Percentiles rank a stretch among this genome's conserved stretches.
These are phyloP conservation scores for Torymus texanus DNA, from an alignment of 2,888 invertebrate species.

Conservation along the genomic window DNA sequence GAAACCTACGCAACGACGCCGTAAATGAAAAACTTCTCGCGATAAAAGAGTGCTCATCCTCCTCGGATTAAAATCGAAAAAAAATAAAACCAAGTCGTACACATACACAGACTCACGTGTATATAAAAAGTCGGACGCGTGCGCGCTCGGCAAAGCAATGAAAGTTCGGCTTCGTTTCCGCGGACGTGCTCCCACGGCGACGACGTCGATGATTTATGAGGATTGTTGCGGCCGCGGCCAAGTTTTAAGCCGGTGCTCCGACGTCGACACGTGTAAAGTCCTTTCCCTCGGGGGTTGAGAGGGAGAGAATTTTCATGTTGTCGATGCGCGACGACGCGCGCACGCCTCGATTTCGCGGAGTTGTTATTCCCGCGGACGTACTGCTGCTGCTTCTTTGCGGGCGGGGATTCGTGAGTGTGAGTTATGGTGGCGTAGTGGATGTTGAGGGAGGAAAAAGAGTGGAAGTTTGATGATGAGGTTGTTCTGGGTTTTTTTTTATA, in stretches of 20 bases:
- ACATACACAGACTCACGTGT: background rate
- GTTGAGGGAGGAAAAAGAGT: too few relatives aligned
- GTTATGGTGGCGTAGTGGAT: background rate
- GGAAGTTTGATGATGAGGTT: too few relatives aligned
- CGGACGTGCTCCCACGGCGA: conserved; percentile 36
- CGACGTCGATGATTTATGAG: conserved; percentile 53
- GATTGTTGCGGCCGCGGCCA: conserved; percentile 39
- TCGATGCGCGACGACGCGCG: conserved; percentile 26
- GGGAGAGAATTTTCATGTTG: conserved; percentile 23
- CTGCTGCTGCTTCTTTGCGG: background rate
- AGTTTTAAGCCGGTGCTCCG: conserved; percentile 37
- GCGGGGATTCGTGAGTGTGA: background rate
- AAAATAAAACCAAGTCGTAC: conserved; percentile 11
- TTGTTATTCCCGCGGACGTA: too few relatives aligned
- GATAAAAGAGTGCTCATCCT: conserved; percentile 16
- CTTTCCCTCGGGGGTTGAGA: background rate
- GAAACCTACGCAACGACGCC: conserved; percentile 9
- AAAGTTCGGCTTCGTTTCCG: conserved; percentile 50
- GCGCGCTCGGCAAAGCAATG: conserved; percentile 23
- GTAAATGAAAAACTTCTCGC: conserved; percentile 40
- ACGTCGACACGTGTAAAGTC: conserved; percentile 47
- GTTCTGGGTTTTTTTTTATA: too few relatives aligned
- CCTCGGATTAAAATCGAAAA: conserved; percentile 44
- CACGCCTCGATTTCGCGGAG: background rate
- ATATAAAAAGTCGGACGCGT: background rate